Evolutionary conservation across 1,140 invertebrate genomes (phyloP).

Genomic region (Drosophila parvula): DNA sequence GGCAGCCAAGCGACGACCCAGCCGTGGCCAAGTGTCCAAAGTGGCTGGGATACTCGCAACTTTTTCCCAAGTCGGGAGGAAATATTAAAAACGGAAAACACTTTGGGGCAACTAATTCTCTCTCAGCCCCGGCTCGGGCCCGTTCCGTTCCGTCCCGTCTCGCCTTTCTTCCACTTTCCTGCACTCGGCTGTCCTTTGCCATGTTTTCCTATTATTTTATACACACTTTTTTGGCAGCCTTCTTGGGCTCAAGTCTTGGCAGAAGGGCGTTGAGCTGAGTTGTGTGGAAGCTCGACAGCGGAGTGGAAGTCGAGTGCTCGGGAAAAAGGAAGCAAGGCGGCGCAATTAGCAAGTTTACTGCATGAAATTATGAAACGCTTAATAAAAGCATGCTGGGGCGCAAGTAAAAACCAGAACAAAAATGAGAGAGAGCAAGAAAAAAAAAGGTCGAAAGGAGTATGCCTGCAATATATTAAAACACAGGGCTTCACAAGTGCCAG

Average conservation of each 20-base stretch:
- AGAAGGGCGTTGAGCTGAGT: slow-evolving; percentile 43
- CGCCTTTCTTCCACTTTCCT: slow-evolving; percentile 12
- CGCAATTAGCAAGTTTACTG: slow-evolving; percentile 82
- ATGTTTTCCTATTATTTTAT: slow-evolving; percentile 52
- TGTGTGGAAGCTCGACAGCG: slow-evolving; percentile 19
- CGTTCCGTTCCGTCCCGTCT: slow-evolving; percentile 8
- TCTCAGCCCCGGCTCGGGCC: slow-evolving; percentile 6
- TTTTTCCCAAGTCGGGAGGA: slow-evolving; percentile 63
- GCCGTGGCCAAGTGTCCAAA: slow-evolving; percentile 61
- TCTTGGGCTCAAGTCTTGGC: slow-evolving; percentile 55
- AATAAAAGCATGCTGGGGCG: slow-evolving; percentile 56
- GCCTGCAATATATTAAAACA: slow-evolving; percentile 50
- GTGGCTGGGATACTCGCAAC: slow-evolving; percentile 47
- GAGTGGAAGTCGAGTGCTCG: slow-evolving; percentile 49
- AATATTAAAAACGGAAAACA: slow-evolving; percentile 82
- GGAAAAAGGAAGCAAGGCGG: slow-evolving; percentile 67
- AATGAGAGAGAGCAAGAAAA: slow-evolving; percentile 1
- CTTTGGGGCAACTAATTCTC: slow-evolving; percentile 77
- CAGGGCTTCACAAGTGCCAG: slow-evolving; percentile 47
- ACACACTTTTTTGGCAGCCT: slow-evolving; percentile 67
- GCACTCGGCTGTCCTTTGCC: slow-evolving; percentile 41
- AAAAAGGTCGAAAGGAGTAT: slow-evolving; percentile 31
- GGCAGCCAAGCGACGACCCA: slow-evolving; percentile 51
- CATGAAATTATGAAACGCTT: slow-evolving; percentile 81
- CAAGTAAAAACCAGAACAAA: neutral